These are phyloP conservation scores for Anastatus disparis DNA, from an alignment of 1,140 invertebrate genomes.

Conservation along the genomic window DNA sequence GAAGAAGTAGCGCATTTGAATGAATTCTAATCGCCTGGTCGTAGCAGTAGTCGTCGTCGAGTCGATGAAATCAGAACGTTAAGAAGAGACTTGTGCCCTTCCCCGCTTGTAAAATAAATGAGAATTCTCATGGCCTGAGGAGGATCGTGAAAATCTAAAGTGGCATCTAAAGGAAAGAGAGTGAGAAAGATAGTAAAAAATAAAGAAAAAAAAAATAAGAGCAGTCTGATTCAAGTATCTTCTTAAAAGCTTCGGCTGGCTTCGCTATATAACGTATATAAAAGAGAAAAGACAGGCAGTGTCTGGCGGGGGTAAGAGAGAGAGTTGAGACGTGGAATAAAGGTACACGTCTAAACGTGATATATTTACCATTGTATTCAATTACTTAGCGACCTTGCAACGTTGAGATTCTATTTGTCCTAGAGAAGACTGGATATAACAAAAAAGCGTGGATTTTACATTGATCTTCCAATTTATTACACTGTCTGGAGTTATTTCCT, in stretches of 20 bases:
- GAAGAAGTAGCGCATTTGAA: neutral
- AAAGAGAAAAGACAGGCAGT: no score
- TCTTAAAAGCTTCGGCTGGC: neutral
- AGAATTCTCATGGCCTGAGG: conserved; percentile 18
- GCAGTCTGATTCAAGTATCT: neutral
- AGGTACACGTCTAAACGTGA: conserved; percentile 41
- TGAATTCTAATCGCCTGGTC: conserved; percentile 35
- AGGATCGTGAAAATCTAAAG: neutral
- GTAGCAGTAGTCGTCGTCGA: no score
- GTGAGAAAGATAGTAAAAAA: neutral
- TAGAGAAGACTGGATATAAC: no score
- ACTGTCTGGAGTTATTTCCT: no score
- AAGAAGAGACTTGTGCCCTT: conserved; percentile 3
- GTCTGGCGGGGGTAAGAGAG: no score
- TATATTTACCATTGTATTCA: conserved; percentile 53
- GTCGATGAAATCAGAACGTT: conserved; percentile 26
- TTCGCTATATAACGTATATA: neutral
- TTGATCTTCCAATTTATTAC: conserved; percentile 4
- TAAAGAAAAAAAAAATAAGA: neutral
- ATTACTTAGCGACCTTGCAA: conserved; percentile 53
- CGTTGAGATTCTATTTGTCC: conserved; percentile 16
- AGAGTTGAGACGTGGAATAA: conserved; percentile 44
- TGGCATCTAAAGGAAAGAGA: neutral
- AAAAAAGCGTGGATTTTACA: neutral
- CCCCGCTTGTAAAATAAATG: conserved; percentile 26